Conservation (phyloP, 2,113 vertebrate species). For the Vulpes lagopus region DNA sequence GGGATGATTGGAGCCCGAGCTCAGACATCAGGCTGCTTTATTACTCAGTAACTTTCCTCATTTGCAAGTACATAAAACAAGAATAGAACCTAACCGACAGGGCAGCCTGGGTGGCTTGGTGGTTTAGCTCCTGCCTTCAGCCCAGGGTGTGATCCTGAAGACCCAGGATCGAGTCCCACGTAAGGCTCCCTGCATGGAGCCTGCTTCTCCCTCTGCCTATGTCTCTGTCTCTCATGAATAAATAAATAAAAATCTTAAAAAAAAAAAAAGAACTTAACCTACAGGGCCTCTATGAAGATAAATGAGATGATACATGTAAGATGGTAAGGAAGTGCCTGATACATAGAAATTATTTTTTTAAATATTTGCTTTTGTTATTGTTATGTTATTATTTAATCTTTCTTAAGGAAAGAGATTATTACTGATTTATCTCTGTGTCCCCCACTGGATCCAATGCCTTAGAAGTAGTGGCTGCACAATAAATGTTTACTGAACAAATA, state of each 20-base stretch:
- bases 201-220: too few species aligned
- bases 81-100: too few species aligned
- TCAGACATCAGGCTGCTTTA: background rate
- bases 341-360: background rate
- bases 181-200: too few species aligned
- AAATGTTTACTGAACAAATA: slow-evolving; percentile 2
- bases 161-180: too few species aligned
- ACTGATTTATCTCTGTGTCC: background rate
- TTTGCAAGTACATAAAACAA: background rate
- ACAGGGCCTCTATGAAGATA: slow-evolving; percentile 22
- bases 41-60: background rate
- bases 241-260: too few species aligned
- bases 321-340: background rate
- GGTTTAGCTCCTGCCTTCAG: too few species aligned
- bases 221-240: too few species aligned
- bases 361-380: slow-evolving; percentile 11
- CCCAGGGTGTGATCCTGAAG: too few species aligned
- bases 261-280: background rate
- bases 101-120: too few species aligned
- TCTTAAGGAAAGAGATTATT: background rate
- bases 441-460: background rate
- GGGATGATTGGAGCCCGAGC: background rate
- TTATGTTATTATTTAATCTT: background rate
- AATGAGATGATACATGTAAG: background rate
- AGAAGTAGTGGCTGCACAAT: background rate